Conservation (phyloP, 2,797 vertebrate genomes). For the Salarias fasciatus region DNA sequence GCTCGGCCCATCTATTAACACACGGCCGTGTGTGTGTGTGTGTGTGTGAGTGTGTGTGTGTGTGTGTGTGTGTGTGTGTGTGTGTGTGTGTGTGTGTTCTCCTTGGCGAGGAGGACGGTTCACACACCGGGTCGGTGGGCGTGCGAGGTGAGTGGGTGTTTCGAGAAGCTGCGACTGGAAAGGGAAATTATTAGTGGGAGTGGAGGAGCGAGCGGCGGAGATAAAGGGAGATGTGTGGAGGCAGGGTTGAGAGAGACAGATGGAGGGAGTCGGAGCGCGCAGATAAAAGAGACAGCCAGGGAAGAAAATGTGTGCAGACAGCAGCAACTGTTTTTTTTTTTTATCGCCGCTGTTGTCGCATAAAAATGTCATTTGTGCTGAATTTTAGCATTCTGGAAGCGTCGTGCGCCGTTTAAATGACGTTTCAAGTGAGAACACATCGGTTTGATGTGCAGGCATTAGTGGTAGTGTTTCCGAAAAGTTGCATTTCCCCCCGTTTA, state of each 20-base stretch:
- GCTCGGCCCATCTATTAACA: conserved; percentile 62
- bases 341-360: conserved; percentile 1
- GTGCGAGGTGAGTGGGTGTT: conserved; percentile 66
- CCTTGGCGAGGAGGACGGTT: conserved; percentile 35
- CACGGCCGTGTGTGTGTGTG: conserved; percentile 50
- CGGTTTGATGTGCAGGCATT: too few species aligned
- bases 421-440: too few species aligned
- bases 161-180: conserved; percentile 45
- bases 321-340: conserved; percentile 6
- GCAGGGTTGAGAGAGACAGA: conserved; percentile 50
- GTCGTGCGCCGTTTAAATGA: too few species aligned
- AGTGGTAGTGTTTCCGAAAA: too few species aligned
- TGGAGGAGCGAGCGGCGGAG: conserved; percentile 27
- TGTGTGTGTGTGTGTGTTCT: conserved; percentile 48
- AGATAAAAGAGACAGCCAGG: conserved; percentile 22
- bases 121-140: conserved; percentile 46
- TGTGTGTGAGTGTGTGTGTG: conserved; percentile 28
- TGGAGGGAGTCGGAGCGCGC: conserved; percentile 19
- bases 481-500: too few species aligned
- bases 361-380: neutral
- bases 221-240: conserved; percentile 19
- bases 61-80: too few species aligned
- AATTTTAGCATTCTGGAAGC: neutral
- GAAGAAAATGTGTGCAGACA: conserved; percentile 4
- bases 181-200: conserved; percentile 57